Conservation (phyloP, 1,140 invertebrate genomes). For the Eupristina koningsbergeri region DNA sequence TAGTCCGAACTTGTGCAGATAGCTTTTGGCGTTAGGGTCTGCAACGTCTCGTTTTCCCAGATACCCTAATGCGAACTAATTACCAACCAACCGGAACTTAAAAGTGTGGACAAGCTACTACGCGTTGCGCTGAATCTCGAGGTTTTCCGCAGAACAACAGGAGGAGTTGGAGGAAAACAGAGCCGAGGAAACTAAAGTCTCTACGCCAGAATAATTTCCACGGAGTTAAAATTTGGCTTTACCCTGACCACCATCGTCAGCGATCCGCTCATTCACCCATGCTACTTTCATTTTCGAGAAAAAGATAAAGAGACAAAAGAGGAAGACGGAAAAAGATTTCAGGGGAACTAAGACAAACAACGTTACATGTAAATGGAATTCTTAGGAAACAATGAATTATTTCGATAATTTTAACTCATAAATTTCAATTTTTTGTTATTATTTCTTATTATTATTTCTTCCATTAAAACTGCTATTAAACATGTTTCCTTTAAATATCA, state of each 20-base stretch:
- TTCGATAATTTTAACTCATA: no score
- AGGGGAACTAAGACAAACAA: background rate
- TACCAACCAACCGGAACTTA: constrained; percentile 66
- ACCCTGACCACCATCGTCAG: constrained; percentile 39
- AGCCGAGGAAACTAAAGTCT: background rate
- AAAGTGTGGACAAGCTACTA: constrained; percentile 67
- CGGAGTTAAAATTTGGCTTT: constrained; percentile 58
- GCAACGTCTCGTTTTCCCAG: background rate
- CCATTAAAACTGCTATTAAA: no score
- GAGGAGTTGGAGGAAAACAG: background rate
- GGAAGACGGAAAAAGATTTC: no score
- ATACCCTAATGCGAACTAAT: constrained; percentile 67
- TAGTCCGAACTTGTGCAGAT: background rate
- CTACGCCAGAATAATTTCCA: constrained; percentile 58
- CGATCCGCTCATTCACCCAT: constrained; percentile 27
- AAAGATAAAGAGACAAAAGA: background rate
- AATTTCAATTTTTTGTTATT: no score
- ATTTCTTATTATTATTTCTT: no score
- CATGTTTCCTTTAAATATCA: no score
- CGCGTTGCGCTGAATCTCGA: constrained; percentile 43
- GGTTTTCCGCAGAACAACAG: background rate
- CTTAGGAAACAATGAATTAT: no score
- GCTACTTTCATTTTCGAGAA: background rate
- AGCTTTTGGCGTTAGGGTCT: background rate
- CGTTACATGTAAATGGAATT: background rate